phyloP scores from a whole-genome alignment of 2,113 vertebrate genomes.

The Eubucco bourcierii region DNA sequence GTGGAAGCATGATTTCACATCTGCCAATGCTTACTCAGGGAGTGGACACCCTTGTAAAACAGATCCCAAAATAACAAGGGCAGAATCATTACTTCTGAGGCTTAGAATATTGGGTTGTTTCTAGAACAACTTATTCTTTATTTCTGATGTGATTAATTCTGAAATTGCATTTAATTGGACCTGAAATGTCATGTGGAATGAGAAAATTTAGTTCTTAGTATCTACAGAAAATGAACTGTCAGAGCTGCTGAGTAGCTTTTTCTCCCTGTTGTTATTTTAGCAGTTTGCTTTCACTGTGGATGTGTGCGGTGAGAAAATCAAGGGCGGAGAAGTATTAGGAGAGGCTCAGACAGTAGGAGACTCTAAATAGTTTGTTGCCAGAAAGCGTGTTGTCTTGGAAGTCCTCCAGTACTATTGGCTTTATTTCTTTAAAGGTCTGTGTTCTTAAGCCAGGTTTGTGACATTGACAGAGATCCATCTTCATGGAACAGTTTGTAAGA shows the following conservation, averaged over 20 bases:
- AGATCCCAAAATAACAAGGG: background rate
- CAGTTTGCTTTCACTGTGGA: background rate
- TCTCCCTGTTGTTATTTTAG: background rate
- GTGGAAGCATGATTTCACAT: background rate
- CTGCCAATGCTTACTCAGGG: background rate
- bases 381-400: background rate
- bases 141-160: conserved; percentile 5
- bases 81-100: background rate
- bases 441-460: conserved; percentile 4
- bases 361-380: background rate
- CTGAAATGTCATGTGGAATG: background rate
- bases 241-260: background rate
- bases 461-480: background rate
- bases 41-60: background rate
- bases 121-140: background rate
- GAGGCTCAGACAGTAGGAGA: background rate
- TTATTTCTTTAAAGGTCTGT: conserved; percentile 11
- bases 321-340: background rate
- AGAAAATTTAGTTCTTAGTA: background rate
- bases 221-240: background rate
- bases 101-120: background rate
- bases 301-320: background rate
- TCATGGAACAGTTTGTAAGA: background rate
- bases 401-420: background rate
- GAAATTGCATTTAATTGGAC: background rate